phyloP scores from a whole-genome alignment of 1,140 invertebrate genomes.

The Sarcophaga peregrina region DNA sequence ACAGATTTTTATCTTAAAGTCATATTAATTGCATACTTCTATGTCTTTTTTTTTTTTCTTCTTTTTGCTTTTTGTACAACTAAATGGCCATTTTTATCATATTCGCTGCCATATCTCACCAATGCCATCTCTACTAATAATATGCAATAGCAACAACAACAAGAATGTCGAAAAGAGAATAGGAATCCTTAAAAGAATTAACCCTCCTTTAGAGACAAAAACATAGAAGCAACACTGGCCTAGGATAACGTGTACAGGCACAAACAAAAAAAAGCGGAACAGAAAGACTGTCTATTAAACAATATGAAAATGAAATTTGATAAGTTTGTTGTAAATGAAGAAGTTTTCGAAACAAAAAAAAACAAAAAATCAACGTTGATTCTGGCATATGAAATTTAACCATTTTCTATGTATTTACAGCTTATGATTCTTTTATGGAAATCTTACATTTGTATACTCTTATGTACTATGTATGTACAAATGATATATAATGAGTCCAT shows the following conservation, averaged over 20 bases:
- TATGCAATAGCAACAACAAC: neutral
- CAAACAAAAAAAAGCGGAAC: too few relatives aligned
- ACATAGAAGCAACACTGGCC: neutral
- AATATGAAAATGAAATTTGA: conserved; percentile 25
- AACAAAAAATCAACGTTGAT: neutral
- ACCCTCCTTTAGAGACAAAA: neutral
- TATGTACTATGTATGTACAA: neutral
- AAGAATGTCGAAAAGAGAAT: neutral
- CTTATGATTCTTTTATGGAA: neutral
- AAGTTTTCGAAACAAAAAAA: neutral
- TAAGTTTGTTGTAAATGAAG: conserved; percentile 12
- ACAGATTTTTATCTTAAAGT: neutral
- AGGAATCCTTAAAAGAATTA: conserved; percentile 10
- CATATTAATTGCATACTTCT: conserved; percentile 11
- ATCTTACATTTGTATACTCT: neutral
- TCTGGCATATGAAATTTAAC: too few relatives aligned
- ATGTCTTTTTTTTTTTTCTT: neutral
- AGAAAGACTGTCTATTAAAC: neutral
- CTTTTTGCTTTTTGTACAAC: neutral
- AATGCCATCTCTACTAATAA: neutral
- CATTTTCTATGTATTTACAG: neutral
- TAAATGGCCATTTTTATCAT: neutral
- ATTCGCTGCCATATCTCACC: neutral
- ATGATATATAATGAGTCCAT: too few relatives aligned
- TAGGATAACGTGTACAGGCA: neutral